phyloP scores from a whole-genome alignment of 1,140 invertebrate species.

The Aphidius ervi region DNA sequence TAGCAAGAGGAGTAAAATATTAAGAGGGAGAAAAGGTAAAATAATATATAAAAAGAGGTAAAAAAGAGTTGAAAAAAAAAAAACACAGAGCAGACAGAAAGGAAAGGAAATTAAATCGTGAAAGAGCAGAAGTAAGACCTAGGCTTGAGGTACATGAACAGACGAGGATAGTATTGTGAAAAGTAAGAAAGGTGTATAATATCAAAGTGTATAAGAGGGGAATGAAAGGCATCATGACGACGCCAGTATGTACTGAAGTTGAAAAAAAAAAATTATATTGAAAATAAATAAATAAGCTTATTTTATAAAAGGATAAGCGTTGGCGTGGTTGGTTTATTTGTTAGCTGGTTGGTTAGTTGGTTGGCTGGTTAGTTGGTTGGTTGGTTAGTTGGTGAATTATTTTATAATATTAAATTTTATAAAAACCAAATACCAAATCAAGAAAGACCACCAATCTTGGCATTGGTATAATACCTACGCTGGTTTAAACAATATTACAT shows the following conservation, averaged over 20 bases:
- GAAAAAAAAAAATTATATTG: too few species aligned
- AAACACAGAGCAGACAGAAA: background rate
- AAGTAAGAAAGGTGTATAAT: constrained; percentile 9
- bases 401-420: background rate
- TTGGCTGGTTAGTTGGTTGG: background rate
- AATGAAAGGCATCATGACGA: constrained; percentile 7
- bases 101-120: background rate
- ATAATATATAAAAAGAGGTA: constrained; percentile 13
- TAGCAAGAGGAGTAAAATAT: background rate
- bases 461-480: constrained; percentile 14
- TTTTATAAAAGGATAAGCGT: constrained; percentile 3
- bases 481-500: too few species aligned
- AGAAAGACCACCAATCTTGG: background rate
- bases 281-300: background rate
- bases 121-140: background rate
- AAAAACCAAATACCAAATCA: too few species aligned
- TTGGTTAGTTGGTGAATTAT: constrained; percentile 1
- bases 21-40: constrained; percentile 12
- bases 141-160: background rate
- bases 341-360: too few species aligned
- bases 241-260: background rate
- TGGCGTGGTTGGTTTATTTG: background rate
- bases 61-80: constrained; percentile 20
- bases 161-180: constrained; percentile 4
- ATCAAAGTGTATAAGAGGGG: background rate